A percentile compares a stretch with the other conserved stretches of the same genome.
Conservation (phyloP, 2,888 invertebrate species). For the Resseliella maxima region DNA sequence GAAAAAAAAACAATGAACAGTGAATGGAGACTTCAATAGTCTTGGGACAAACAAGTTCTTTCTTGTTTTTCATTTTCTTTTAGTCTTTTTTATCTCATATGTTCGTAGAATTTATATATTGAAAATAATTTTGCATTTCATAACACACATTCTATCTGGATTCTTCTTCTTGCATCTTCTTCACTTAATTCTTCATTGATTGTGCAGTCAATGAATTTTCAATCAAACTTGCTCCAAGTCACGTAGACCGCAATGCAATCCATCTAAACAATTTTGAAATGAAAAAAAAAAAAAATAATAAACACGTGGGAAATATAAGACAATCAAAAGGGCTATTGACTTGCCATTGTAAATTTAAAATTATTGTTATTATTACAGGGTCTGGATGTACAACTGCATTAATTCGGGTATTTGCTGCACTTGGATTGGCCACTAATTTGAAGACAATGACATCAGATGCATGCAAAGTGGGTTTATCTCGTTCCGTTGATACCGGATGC, state of each 20-base stretch:
- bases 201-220: background rate
- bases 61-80: background rate
- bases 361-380: slow-evolving; percentile 64
- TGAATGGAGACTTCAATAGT: no score
- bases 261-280: background rate
- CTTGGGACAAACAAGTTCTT: background rate
- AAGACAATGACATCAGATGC: slow-evolving; percentile 74
- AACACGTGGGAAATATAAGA: background rate
- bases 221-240: slow-evolving; percentile 29
- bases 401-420: slow-evolving; percentile 76
- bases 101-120: no score
- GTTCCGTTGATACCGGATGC: slow-evolving; percentile 70
- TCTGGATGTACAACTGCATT: slow-evolving; percentile 75
- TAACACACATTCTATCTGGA: background rate
- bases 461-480: slow-evolving; percentile 74
- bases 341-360: background rate
- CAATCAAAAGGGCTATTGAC: background rate
- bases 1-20: background rate
- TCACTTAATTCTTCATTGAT: background rate
- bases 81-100: no score
- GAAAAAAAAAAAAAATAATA: background rate
- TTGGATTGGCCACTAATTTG: slow-evolving; percentile 75
- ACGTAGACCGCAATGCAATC: background rate
- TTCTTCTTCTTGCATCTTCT: background rate
- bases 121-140: background rate